These are phyloP conservation scores for Eutolmus rufibarbis DNA, from an alignment of 2,888 invertebrate species.

Conservation along the genomic window DNA sequence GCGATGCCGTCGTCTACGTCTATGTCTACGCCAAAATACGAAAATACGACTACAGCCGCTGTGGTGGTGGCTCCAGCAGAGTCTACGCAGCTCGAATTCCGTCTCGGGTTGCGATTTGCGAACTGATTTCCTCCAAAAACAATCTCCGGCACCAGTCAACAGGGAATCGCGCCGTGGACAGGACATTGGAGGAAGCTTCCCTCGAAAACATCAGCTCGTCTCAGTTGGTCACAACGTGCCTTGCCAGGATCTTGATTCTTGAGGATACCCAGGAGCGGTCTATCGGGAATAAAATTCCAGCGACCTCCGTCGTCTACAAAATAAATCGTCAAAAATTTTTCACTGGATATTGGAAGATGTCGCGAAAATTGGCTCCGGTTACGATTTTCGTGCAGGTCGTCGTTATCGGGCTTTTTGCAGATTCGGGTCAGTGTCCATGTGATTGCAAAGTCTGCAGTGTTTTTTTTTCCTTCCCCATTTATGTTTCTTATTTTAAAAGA, in stretches of 20 bases:
- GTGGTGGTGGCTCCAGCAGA: slow-evolving; percentile 30
- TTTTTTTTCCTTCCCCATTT: background rate
- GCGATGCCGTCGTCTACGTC: background rate
- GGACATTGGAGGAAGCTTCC: background rate
- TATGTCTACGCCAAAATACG: background rate
- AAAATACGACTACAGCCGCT: background rate
- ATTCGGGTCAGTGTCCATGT: slow-evolving; percentile 28
- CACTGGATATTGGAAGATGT: background rate
- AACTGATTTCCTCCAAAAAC: slow-evolving; percentile 27
- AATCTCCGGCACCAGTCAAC: slow-evolving; percentile 25
- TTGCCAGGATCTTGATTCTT: background rate
- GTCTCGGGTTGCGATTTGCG: background rate
- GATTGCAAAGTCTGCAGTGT: background rate
- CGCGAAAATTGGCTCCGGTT: slow-evolving; percentile 4
- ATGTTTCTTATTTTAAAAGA: background rate
- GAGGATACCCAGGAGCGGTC: background rate
- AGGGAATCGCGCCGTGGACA: slow-evolving; percentile 18
- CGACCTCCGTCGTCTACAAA: background rate
- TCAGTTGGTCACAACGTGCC: background rate
- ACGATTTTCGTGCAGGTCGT: slow-evolving; percentile 19
- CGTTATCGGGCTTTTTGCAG: slow-evolving; percentile 10
- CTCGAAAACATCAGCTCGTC: background rate
- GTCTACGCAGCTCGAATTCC: slow-evolving; percentile 26
- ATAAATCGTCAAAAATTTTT: background rate
- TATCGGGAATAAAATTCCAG: background rate